Conservation (phyloP, 1,140 invertebrate species). For the Calliphora vicina region DNA sequence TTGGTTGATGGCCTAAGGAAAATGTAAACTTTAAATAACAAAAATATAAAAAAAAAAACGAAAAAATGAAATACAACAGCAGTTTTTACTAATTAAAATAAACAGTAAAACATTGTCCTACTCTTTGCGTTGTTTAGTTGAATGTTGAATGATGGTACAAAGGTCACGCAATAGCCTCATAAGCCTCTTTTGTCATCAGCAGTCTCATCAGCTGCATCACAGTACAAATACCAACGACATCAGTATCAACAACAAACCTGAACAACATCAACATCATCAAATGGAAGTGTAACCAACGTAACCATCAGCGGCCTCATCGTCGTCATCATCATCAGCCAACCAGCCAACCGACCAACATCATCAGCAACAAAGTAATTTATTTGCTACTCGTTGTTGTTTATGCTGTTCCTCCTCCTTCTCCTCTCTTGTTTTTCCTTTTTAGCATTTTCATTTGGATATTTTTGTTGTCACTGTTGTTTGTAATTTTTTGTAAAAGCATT, state of each 20-base stretch:
- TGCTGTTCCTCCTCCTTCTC: no score
- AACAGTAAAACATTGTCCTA: slow-evolving; percentile 13
- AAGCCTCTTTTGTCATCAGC: slow-evolving; percentile 19
- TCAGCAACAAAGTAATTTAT: no score
- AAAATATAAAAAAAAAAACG: not conserved
- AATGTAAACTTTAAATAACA: slow-evolving; percentile 14
- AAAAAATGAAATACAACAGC: not conserved
- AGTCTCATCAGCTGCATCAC: not conserved
- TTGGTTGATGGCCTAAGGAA: slow-evolving; percentile 18
- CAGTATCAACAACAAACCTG: not conserved
- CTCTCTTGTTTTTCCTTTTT: no score
- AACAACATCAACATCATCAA: not conserved
- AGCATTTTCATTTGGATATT: no score
- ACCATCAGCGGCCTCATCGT: not conserved
- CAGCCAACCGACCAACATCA: no score
- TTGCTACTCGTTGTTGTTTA: no score
- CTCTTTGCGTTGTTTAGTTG: not conserved
- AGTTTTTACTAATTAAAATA: slow-evolving; percentile 27
- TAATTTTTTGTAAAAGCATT: no score
- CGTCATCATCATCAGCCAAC: not conserved
- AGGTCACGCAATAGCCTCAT: slow-evolving; percentile 28
- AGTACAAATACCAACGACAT: not conserved
- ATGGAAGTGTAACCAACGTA: not conserved
- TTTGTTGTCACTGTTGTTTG: no score
- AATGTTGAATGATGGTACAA: not conserved